Evolutionary conservation across 2,888 invertebrate species (phyloP).

Genomic region (Eupithecia centaureata): DNA sequence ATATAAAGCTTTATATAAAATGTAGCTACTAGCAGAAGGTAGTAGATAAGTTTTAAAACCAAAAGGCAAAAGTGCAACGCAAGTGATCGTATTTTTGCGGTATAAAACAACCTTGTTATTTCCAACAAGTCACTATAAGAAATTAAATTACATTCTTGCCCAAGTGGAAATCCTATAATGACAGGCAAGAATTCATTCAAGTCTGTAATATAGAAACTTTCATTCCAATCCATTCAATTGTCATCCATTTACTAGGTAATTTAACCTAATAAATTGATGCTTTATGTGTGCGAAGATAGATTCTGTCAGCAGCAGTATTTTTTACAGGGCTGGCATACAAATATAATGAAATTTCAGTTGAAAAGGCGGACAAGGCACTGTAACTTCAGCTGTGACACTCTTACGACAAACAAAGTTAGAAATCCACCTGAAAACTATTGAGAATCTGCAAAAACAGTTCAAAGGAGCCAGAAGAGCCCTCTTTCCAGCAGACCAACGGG

Average conservation of each 20-base stretch:
- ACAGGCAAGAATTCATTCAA: neutral
- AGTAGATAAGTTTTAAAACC: neutral
- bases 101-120: neutral
- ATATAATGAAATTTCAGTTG: neutral
- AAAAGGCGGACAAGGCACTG: neutral
- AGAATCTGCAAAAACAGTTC: constrained; percentile 32
- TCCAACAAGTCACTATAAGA: neutral
- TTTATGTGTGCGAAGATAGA: neutral
- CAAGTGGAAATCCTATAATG: neutral
- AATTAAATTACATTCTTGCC: neutral
- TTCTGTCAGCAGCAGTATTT: neutral
- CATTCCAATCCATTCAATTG: neutral
- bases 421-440: constrained; percentile 31
- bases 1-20: neutral
- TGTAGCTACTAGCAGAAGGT: neutral
- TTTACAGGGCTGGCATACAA: no score
- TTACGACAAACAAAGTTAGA: constrained; percentile 22
- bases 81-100: neutral
- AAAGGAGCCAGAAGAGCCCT: constrained; percentile 38
- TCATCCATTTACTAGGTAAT: neutral
- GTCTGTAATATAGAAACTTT: neutral
- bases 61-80: no score
- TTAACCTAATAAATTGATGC: no score
- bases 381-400: neutral
- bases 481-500: constrained; percentile 27